A percentile compares a stretch with the other conserved stretches of the same genome.
Evolutionary conservation across 2,888 invertebrate genomes (phyloP).

Genomic region (Tenthredo mesomela): DNA sequence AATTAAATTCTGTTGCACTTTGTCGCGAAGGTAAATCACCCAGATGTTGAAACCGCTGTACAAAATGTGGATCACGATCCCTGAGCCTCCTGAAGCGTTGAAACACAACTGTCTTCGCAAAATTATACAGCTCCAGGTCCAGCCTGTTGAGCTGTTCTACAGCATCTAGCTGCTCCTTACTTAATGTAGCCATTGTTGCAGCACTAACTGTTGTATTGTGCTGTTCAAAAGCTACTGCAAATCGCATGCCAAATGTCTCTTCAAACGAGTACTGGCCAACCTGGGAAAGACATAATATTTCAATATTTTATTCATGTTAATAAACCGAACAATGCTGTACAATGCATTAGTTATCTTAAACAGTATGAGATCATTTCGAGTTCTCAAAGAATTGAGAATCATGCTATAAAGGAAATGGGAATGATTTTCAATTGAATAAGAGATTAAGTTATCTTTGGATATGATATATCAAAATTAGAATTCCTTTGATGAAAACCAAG

Average conservation of each 20-base stretch:
- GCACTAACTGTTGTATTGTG: conserved; percentile 94
- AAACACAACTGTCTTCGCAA: conserved; percentile 93
- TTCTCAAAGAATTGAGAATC: background rate
- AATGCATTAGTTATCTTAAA: background rate
- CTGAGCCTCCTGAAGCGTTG: conserved; percentile 91
- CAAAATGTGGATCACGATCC: conserved; percentile 90
- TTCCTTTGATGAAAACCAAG: background rate
- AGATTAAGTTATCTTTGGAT: background rate
- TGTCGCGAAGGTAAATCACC: conserved; percentile 88
- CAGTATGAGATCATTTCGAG: background rate
- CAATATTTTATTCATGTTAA: conserved; percentile 52
- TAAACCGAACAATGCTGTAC: background rate
- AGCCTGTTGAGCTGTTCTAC: conserved; percentile 91
- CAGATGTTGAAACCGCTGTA: conserved; percentile 90
- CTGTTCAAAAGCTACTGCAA: conserved; percentile 94
- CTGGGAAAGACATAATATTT: conserved; percentile 75
- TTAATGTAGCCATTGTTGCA: conserved; percentile 88
- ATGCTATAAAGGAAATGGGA: too few relatives aligned
- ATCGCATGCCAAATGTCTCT: conserved; percentile 94
- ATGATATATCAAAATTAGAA: background rate
- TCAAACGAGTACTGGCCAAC: conserved; percentile 96
- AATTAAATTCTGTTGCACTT: conserved; percentile 92
- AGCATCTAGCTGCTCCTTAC: conserved; percentile 86
- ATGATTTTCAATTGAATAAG: background rate
- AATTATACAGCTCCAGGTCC: conserved; percentile 96